Conservation (phyloP, 2,113 vertebrate species). For the Corythaixoides concolor region DNA sequence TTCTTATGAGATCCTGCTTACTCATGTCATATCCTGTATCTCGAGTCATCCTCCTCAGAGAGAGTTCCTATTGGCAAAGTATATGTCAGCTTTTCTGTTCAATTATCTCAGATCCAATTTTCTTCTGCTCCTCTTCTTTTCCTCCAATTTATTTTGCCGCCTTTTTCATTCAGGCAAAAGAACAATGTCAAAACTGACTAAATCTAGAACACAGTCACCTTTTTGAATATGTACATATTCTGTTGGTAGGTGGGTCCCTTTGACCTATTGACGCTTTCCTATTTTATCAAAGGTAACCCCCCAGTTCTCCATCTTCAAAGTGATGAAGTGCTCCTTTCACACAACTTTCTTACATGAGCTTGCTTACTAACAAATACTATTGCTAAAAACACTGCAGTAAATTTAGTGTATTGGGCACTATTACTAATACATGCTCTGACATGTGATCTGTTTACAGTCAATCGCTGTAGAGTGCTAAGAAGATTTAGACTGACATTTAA, state of each 20-base stretch:
- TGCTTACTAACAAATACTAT: background rate
- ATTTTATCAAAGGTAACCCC: background rate
- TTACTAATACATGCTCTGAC: background rate
- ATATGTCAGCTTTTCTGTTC: background rate
- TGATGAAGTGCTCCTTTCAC: background rate
- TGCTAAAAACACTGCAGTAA: background rate
- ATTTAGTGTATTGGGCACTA: background rate
- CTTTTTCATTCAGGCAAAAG: background rate
- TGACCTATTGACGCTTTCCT: background rate
- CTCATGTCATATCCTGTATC: rapidly evolving
- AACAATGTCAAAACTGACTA: background rate
- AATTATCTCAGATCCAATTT: background rate
- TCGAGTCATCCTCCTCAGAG: background rate
- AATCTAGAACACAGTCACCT: background rate
- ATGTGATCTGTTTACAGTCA: background rate
- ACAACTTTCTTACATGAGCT: background rate
- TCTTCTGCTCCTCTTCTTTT: background rate
- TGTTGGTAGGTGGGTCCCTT: background rate
- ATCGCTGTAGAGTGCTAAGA: background rate
- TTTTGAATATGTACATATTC: background rate
- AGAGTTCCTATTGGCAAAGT: rapidly evolving
- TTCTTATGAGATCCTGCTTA: background rate
- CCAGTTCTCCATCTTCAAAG: background rate
- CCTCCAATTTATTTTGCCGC: background rate
- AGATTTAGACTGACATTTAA: background rate